Conservation (phyloP, 2,797 vertebrate species). For the Vespertilio murinus region DNA sequence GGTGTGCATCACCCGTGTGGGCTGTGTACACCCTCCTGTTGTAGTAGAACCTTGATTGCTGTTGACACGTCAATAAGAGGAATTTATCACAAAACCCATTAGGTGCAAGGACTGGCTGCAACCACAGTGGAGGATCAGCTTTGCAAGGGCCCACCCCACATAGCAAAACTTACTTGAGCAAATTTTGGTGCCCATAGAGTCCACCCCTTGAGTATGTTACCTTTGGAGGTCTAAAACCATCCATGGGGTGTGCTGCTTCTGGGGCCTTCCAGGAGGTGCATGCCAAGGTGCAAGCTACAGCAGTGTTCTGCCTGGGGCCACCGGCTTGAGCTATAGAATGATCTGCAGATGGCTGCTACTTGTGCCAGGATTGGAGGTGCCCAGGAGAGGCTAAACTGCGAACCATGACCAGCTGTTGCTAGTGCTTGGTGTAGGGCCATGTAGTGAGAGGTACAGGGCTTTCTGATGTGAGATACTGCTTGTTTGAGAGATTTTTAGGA, state of each 20-base stretch:
- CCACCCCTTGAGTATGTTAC: background rate
- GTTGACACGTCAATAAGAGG: background rate
- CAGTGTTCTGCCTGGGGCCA: background rate
- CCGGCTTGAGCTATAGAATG: background rate
- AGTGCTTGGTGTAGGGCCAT: background rate
- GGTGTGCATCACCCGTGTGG: too few relatives aligned
- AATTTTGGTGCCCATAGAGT: background rate
- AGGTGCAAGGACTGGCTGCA: background rate
- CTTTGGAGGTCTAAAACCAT: background rate
- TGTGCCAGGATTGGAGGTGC: background rate
- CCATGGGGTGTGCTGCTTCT: background rate
- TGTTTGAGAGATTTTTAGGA: background rate
- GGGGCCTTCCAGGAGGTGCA: background rate
- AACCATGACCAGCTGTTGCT: background rate
- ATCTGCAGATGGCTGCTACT: background rate
- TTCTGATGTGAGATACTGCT: background rate
- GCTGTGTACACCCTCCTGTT: background rate
- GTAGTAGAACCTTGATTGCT: background rate
- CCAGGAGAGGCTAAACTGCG: background rate
- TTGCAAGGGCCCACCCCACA: background rate
- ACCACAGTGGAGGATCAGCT: background rate
- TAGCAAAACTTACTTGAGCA: background rate
- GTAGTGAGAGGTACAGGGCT: background rate
- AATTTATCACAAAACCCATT: background rate
- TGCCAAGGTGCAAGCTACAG: background rate